Conservation (phyloP, 2,797 vertebrate species). For the Siniperca scherzeri region DNA sequence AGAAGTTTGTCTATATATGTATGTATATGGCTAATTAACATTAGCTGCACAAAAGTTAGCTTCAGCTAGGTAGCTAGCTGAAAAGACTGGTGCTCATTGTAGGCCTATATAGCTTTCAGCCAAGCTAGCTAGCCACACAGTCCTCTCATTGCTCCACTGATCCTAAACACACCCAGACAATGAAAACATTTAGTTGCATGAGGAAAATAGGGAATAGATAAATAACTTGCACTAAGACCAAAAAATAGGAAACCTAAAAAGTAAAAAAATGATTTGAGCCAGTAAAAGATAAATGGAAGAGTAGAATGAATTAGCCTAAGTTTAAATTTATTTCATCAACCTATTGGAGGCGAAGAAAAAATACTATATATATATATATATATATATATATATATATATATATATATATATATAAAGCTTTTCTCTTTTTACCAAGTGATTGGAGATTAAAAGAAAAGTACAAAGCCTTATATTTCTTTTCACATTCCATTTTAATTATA, state of each 20-base stretch:
- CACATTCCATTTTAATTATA: neutral
- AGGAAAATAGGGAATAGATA: neutral
- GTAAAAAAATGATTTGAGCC: neutral
- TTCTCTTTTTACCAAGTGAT: neutral
- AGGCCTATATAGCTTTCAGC: neutral
- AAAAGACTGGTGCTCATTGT: neutral
- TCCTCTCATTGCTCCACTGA: neutral
- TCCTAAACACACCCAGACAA: neutral
- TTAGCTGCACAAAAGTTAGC: neutral
- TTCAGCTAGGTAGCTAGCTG: neutral
- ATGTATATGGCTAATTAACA: neutral
- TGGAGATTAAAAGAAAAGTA: neutral
- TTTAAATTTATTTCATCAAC: neutral
- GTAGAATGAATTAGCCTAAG: neutral
- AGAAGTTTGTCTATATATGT: slow-evolving; percentile 39
- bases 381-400: neutral
- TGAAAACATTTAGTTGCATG: neutral
- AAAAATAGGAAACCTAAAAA: neutral
- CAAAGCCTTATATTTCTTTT: neutral
- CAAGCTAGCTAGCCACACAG: neutral
- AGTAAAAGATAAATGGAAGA: neutral
- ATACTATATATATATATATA: neutral
- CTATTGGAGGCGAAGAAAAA: neutral
- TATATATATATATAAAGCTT: neutral
- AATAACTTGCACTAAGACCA: neutral